Evolutionary conservation across 1,140 invertebrate species (phyloP), one percentile per base, ranked within the genome.

Genomic region (Cephus cinctus): DNA sequence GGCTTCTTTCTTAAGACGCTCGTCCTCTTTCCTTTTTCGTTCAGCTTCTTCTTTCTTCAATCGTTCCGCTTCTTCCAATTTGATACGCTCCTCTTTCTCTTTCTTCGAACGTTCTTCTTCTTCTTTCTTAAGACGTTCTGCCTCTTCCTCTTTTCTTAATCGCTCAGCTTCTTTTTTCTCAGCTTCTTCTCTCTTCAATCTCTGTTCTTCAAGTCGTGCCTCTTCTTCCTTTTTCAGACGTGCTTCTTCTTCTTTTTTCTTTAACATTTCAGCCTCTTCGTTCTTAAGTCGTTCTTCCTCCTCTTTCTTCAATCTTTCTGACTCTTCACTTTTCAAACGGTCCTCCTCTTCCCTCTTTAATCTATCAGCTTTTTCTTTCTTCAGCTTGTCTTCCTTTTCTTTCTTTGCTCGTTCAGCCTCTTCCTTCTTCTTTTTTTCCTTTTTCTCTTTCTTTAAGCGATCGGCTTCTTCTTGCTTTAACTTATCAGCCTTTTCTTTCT

Each of bases 21-120:
- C 18, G 21, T 5, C 27, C 43, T 38, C 19, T 44, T 38, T 25
- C 20, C 11, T 46, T 42, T 31, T 31, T 20, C 52, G 34, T 32
- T 42, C 38, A 43, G 52, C 44, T 50, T 50, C 38, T 57, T 52
- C 41, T 21, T 21, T 23, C 43, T 49, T 56, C 34, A 43, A 43
- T 46, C 44, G 22, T 39, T 44, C 45, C 5, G 35, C 23, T 36
- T 45, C 38, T 41, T 47, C 38, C 32, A 48, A 40, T 18, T 48
- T 23, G 30, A 50, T 40, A 9, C 5, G 5, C n/a, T 58, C 36
- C 41, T 34, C 21, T 39, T 45, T 40, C 21, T 27, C 34, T 14
- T 38, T 52, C 42, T 34, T 15, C 27, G 36, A 34, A 20, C 43
- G 43, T 21, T 20, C 36, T 44, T 46, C 38, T 14, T 44, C 47